Percentiles rank a stretch among this genome's conserved stretches.
These are phyloP conservation scores for Cryptocephalus primarius DNA, from an alignment of 2,888 invertebrate genomes.

Conservation along the genomic window DNA sequence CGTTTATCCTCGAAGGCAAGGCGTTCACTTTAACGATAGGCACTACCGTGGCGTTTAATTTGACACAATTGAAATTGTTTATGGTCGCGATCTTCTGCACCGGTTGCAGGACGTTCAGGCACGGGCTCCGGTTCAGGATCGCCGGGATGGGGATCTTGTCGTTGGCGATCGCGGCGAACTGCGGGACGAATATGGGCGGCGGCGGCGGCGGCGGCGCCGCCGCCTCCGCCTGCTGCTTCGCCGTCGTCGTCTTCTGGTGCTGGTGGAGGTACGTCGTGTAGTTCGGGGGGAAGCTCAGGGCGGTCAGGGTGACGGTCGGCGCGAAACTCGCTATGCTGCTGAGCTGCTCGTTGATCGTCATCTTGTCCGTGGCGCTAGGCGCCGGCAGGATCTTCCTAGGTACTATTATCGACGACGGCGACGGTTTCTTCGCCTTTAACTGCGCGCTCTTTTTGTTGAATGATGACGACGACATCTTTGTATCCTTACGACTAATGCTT, in stretches of 20 bases:
- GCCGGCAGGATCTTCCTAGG: slow-evolving; percentile 37
- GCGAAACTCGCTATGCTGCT: slow-evolving; percentile 27
- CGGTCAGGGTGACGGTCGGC: slow-evolving; percentile 31
- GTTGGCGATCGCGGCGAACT: slow-evolving; percentile 30
- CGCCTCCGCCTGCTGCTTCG: not conserved
- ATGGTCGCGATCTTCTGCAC: slow-evolving; percentile 31
- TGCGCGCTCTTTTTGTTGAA: slow-evolving; percentile 22
- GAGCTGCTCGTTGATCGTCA: slow-evolving; percentile 20
- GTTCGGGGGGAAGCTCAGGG: slow-evolving; percentile 32
- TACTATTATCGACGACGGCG: slow-evolving; percentile 24
- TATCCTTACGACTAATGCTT: slow-evolving; percentile 12
- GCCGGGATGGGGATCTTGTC: slow-evolving; percentile 29
- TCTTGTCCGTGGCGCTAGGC: slow-evolving; percentile 30
- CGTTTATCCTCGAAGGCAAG: slow-evolving; percentile 29
- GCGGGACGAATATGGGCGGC: slow-evolving; percentile 29
- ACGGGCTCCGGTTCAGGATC: slow-evolving; percentile 30
- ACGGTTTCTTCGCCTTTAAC: slow-evolving; percentile 25
- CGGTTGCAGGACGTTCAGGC: slow-evolving; percentile 33
- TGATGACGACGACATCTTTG: slow-evolving; percentile 30
- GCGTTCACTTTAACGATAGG: slow-evolving; percentile 37
- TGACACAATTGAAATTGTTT: slow-evolving; percentile 35
- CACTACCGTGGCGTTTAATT: slow-evolving; percentile 37
- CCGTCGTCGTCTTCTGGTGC: slow-evolving; percentile 12
- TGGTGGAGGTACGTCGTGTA: slow-evolving; percentile 33
- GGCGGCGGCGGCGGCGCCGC: slow-evolving; percentile 30